phyloP scores from a whole-genome alignment of 2,888 invertebrate species.

The Diachrysia chrysitis region DNA sequence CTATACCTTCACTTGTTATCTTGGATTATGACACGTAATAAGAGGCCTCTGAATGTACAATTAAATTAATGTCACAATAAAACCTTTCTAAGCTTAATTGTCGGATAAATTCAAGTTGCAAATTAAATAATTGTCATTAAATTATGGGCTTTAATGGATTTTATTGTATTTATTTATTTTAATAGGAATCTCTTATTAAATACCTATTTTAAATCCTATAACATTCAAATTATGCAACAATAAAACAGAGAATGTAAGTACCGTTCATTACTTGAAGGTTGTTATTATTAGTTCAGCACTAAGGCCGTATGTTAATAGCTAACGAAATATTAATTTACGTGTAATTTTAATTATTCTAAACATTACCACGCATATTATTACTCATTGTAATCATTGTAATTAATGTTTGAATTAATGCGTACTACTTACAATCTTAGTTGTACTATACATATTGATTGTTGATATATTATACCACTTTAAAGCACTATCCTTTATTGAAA shows the following conservation, averaged over 20 bases:
- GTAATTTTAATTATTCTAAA: slow-evolving; percentile 42
- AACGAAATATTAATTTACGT: slow-evolving; percentile 44
- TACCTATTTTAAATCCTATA: neutral
- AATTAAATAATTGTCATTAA: neutral
- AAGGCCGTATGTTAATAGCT: slow-evolving; percentile 49
- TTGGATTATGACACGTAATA: neutral
- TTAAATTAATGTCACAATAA: neutral
- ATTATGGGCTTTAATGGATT: neutral
- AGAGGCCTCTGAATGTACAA: neutral
- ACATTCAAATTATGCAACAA: slow-evolving; percentile 26
- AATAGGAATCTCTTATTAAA: neutral
- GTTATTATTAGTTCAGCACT: slow-evolving; percentile 31
- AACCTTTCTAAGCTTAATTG: neutral
- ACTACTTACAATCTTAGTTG: neutral
- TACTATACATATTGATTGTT: neutral
- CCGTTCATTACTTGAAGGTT: slow-evolving; percentile 39
- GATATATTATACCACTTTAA: neutral
- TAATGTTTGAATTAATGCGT: neutral
- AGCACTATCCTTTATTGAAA: neutral
- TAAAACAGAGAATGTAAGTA: slow-evolving; percentile 27
- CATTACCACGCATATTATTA: slow-evolving; percentile 15
- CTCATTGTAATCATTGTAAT: slow-evolving; percentile 20
- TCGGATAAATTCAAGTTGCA: neutral
- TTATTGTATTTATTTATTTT: neutral
- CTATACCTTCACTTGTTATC: neutral